Conservation (phyloP, 2,113 vertebrate species). For the Salvelinus alpinus region DNA sequence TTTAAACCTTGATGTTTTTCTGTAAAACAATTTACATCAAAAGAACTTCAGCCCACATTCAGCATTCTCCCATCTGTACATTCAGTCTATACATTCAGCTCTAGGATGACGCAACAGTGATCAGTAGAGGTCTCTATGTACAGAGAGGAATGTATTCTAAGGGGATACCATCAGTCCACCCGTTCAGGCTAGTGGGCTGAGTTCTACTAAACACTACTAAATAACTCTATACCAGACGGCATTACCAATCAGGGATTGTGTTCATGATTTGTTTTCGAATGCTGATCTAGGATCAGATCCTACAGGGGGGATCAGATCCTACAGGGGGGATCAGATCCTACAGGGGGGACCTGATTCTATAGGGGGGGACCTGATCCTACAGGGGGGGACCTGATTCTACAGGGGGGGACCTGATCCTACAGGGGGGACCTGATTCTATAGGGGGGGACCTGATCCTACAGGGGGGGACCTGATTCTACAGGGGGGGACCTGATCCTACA, state of each 20-base stretch:
- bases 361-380: too few species aligned
- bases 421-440: too few species aligned
- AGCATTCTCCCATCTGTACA: constrained; percentile 42
- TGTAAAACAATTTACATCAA: constrained; percentile 32
- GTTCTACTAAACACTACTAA: constrained; percentile 18
- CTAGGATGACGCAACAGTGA: constrained; percentile 67
- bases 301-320: too few species aligned
- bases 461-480: too few species aligned
- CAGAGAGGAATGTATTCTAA: constrained; percentile 61
- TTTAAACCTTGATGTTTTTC: too few species aligned
- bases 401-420: too few species aligned
- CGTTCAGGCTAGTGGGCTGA: constrained; percentile 65
- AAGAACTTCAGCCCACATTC: constrained; percentile 50
- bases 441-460: too few species aligned
- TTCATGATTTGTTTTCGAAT: background rate
- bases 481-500: too few species aligned
- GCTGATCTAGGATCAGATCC: too few species aligned
- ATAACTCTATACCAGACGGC: background rate
- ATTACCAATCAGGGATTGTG: background rate
- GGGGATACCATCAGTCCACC: constrained; percentile 43
- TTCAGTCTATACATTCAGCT: constrained; percentile 64
- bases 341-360: too few species aligned
- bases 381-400: too few species aligned
- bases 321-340: too few species aligned
- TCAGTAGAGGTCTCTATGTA: constrained; percentile 73